These are phyloP conservation scores for Anas acuta DNA, from an alignment of 2,797 vertebrate species.

Conservation along the genomic window DNA sequence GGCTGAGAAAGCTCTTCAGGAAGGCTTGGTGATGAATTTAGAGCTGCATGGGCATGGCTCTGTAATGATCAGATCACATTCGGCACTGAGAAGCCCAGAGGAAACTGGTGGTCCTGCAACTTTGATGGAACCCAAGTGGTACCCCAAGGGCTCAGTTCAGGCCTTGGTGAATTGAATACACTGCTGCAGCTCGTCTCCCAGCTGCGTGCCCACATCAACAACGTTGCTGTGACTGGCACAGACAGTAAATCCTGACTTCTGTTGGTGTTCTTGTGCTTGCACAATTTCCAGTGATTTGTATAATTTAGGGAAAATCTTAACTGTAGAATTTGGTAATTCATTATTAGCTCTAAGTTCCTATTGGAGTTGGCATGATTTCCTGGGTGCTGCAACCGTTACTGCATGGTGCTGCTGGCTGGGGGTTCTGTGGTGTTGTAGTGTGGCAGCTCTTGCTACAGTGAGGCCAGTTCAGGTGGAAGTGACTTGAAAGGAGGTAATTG, in stretches of 20 bases:
- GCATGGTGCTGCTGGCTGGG: not conserved
- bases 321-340: not conserved
- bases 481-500: not conserved
- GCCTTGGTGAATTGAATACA: not conserved
- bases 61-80: not conserved
- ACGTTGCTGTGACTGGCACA: not conserved
- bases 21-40: not conserved
- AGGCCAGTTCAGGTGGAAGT: not conserved
- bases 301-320: accelerated
- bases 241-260: not conserved
- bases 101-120: not conserved
- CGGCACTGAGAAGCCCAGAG: not conserved
- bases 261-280: accelerated
- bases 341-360: not conserved
- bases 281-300: accelerated
- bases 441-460: not conserved
- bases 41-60: not conserved
- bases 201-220: not conserved
- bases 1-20: not conserved
- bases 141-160: not conserved
- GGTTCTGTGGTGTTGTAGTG: not conserved
- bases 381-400: accelerated
- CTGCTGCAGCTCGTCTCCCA: not conserved
- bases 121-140: too few relatives aligned
- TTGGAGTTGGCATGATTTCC: not conserved